Conservation (phyloP, 1,140 invertebrate genomes). For the Rhynchophorus ferrugineus region DNA sequence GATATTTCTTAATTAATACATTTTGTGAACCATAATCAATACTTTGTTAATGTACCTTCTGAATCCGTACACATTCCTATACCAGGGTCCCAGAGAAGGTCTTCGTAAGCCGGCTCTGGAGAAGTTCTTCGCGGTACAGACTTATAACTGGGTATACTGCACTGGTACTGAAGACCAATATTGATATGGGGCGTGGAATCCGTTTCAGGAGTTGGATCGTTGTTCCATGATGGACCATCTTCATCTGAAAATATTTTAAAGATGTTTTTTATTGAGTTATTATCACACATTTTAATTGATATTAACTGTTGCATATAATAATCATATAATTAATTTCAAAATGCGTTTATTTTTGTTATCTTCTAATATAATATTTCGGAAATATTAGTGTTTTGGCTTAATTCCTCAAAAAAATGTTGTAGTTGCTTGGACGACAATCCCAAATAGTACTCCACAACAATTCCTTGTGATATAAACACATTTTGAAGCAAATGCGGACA, state of each 20-base stretch:
- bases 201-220: conserved; percentile 42
- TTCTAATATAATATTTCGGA: no score
- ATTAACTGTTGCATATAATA: no score
- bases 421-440: no score
- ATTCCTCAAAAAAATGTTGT: no score
- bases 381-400: no score
- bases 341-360: no score
- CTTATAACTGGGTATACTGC: conserved; percentile 50
- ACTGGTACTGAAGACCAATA: conserved; percentile 84
- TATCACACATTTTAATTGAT: no score
- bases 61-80: conserved; percentile 64
- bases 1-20: background rate
- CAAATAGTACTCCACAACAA: no score
- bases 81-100: conserved; percentile 80
- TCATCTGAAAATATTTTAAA: conserved; percentile 26
- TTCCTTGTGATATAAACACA: no score
- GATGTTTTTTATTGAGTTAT: no score
- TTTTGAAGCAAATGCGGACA: no score
- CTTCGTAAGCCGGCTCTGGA: conserved; percentile 51
- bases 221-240: conserved; percentile 30
- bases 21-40: background rate
- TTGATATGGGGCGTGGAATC: conserved; percentile 71
- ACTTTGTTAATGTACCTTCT: conserved; percentile 68
- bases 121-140: conserved; percentile 35
- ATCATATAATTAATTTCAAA: no score